Conservation (phyloP, 2,888 invertebrate genomes). For the Zhuqinia jingwanae region DNA sequence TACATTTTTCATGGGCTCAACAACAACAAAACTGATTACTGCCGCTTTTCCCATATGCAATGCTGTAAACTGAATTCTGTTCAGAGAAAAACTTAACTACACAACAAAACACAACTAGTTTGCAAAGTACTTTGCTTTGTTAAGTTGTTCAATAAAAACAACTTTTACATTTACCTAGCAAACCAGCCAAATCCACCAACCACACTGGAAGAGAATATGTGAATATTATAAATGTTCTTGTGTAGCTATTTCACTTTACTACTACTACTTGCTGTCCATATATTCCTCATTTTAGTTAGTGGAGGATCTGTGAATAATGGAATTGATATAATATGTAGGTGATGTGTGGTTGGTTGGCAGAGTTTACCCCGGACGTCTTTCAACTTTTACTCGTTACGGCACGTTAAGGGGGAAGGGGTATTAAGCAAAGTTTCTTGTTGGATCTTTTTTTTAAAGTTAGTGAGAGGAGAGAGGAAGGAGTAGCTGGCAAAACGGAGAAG, state of each 20-base stretch:
- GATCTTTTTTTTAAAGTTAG: background rate
- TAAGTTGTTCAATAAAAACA: background rate
- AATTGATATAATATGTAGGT: too few relatives aligned
- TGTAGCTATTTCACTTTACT: too few relatives aligned
- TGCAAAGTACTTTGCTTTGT: background rate
- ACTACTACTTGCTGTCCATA: background rate
- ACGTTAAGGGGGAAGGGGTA: background rate
- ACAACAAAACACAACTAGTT: background rate
- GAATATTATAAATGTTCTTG: too few relatives aligned
- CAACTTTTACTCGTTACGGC: slow-evolving; percentile 25
- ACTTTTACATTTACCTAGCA: slow-evolving; percentile 19
- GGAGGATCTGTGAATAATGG: too few relatives aligned
- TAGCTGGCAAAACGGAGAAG: too few relatives aligned
- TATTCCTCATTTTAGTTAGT: background rate
- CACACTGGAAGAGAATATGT: background rate
- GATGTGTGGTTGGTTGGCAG: too few relatives aligned
- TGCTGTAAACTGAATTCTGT: background rate
- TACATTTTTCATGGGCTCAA: slow-evolving; percentile 9
- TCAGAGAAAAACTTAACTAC: background rate
- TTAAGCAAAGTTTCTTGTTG: slow-evolving; percentile 32
- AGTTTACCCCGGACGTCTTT: too few relatives aligned
- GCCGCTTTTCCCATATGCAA: background rate
- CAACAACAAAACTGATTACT: slow-evolving; percentile 14
- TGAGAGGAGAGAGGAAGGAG: background rate
- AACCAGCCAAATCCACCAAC: background rate